Evolutionary conservation across 2,888 invertebrate species (phyloP).

Genomic region (Vesta saturnalis): DNA sequence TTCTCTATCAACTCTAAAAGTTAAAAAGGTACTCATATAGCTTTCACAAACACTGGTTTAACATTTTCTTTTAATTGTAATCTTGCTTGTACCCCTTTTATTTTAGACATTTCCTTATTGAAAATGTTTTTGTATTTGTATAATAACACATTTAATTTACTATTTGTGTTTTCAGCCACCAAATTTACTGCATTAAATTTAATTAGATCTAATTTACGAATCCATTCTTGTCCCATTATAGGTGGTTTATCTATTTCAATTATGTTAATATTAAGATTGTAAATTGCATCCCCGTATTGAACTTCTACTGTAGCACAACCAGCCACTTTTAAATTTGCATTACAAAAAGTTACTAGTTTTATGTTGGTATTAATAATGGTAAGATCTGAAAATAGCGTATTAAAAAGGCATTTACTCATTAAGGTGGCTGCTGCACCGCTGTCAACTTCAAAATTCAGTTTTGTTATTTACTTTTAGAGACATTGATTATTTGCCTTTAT

Average conservation of each 20-base stretch:
- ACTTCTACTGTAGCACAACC: background rate
- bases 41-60: background rate
- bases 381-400: background rate
- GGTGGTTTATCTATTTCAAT: background rate
- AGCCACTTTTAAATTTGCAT: background rate
- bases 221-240: background rate
- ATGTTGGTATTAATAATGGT: background rate
- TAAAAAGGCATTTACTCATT: background rate
- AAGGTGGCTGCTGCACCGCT: background rate
- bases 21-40: background rate
- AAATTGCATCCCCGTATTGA: background rate
- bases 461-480: background rate
- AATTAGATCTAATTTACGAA: background rate
- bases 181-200: background rate
- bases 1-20: background rate
- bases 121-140: background rate
- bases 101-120: background rate
- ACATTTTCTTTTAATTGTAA: background rate
- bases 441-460: background rate
- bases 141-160: background rate
- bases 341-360: background rate
- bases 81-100: background rate
- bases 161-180: background rate
- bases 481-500: background rate
- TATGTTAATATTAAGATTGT: background rate